These are phyloP conservation scores for Sinella curviseta DNA, from an alignment of 1,140 invertebrate genomes.

Conservation along the genomic window DNA sequence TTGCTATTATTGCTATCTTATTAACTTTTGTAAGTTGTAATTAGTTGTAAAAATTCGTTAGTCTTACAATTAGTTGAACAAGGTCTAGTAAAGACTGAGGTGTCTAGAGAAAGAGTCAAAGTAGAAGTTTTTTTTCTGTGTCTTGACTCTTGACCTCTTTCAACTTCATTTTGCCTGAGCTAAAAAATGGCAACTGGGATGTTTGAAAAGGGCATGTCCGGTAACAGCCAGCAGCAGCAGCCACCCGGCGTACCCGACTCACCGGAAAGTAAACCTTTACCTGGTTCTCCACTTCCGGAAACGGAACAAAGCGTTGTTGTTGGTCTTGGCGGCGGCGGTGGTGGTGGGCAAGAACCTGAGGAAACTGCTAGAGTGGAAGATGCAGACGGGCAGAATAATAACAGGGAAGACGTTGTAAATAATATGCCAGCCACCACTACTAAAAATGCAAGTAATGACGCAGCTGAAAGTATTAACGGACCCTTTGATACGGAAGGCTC, in stretches of 20 bases:
- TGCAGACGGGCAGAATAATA: constrained; percentile 10
- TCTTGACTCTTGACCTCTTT: too few species aligned
- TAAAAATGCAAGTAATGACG: background rate
- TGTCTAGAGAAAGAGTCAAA: too few species aligned
- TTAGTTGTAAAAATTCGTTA: too few species aligned
- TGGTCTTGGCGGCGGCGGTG: too few species aligned
- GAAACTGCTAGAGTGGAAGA: background rate
- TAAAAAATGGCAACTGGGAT: constrained; percentile 20
- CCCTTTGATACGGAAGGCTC: background rate
- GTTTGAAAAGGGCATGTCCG: background rate
- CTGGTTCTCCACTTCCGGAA: constrained; percentile 41
- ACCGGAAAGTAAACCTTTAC: constrained; percentile 40
- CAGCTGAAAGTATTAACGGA: background rate
- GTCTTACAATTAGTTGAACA: too few species aligned
- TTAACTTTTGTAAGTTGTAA: too few species aligned
- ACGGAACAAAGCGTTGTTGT: background rate
- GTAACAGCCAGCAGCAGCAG: background rate
- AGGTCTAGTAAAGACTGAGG: too few species aligned
- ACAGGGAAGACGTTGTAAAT: background rate
- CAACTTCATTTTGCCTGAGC: too few species aligned
- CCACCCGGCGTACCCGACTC: constrained; percentile 25
- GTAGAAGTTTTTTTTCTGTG: too few species aligned
- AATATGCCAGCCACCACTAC: background rate
- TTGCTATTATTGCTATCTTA: too few species aligned
- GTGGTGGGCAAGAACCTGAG: background rate